phyloP scores from a whole-genome alignment of 1,140 invertebrate species.

The Dryas iulia region DNA sequence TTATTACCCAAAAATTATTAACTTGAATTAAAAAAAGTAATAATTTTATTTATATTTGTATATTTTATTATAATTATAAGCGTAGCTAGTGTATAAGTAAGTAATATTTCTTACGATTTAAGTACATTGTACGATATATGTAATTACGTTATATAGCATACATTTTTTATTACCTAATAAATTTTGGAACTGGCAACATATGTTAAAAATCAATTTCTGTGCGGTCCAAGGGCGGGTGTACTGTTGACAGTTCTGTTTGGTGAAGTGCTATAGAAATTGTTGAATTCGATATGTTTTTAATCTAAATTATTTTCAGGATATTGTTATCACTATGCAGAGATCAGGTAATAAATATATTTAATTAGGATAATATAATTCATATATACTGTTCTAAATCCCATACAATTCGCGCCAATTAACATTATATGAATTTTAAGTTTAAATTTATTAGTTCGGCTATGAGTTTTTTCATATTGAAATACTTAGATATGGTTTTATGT shows the following conservation, averaged over 20 bases:
- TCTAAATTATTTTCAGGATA: conserved; percentile 54
- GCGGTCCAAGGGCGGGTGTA: conserved; percentile 70
- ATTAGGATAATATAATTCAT: neutral
- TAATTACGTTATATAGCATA: too few species aligned
- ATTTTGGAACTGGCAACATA: conserved; percentile 48
- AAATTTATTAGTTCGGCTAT: conserved; percentile 12
- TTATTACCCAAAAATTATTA: too few species aligned
- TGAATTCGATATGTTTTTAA: conserved; percentile 68
- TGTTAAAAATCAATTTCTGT: conserved; percentile 79
- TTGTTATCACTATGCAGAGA: conserved; percentile 74
- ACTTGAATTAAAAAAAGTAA: too few species aligned
- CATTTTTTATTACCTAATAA: neutral
- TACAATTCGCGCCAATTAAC: conserved; percentile 56
- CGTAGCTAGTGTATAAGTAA: too few species aligned
- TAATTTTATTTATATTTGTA: too few species aligned
- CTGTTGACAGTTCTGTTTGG: conserved; percentile 72
- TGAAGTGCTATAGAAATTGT: conserved; percentile 58
- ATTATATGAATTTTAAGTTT: conserved; percentile 13
- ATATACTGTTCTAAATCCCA: neutral
- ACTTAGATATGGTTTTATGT: neutral
- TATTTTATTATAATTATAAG: too few species aligned
- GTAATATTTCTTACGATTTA: too few species aligned
- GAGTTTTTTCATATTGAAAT: neutral
- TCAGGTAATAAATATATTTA: conserved; percentile 62
- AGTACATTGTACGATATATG: too few species aligned